A percentile compares a stretch with the other conserved stretches of the same genome.
Conservation (phyloP, 92 coral and sea anemone genomes). For the Desmophyllum pertusum region DNA sequence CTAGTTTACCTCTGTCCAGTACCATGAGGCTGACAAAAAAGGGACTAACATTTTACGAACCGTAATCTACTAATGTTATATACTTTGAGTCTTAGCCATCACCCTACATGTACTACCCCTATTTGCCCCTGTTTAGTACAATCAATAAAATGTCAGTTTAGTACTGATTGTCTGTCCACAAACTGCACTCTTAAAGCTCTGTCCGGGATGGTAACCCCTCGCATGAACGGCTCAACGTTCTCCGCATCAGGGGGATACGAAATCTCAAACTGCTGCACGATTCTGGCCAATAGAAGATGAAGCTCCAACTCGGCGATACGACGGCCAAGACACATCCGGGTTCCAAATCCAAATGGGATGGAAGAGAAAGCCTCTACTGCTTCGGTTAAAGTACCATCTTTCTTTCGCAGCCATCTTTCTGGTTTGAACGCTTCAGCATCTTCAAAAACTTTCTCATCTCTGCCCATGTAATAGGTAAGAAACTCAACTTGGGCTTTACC, state of each 20-base stretch:
- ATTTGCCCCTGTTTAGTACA: too few relatives aligned
- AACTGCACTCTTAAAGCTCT: constrained; percentile 65
- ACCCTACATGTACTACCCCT: too few relatives aligned
- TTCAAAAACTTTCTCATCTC: constrained; percentile 52
- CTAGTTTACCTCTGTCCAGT: too few relatives aligned
- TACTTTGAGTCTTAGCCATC: too few relatives aligned
- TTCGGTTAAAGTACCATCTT: neutral
- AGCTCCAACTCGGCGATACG: constrained; percentile 73
- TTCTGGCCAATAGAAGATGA: constrained; percentile 21
- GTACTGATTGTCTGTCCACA: constrained; percentile 47
- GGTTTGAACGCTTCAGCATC: constrained; percentile 60
- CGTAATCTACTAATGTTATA: too few relatives aligned
- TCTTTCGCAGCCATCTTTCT: constrained; percentile 69
- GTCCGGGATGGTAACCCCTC: constrained; percentile 63
- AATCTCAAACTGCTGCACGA: constrained; percentile 48
- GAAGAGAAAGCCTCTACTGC: constrained; percentile 54
- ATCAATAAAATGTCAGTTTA: too few relatives aligned
- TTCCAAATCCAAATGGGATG: constrained; percentile 77
- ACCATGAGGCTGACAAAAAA: too few relatives aligned
- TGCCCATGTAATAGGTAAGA: constrained; percentile 39
- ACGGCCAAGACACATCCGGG: constrained; percentile 74
- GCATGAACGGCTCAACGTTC: constrained; percentile 41
- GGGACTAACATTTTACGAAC: too few relatives aligned
- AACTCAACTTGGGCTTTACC: constrained; percentile 34
- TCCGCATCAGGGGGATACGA: constrained; percentile 55